Evolutionary conservation across 2,113 vertebrate species (phyloP).

Genomic region (Girardinichthys multiradiatus): DNA sequence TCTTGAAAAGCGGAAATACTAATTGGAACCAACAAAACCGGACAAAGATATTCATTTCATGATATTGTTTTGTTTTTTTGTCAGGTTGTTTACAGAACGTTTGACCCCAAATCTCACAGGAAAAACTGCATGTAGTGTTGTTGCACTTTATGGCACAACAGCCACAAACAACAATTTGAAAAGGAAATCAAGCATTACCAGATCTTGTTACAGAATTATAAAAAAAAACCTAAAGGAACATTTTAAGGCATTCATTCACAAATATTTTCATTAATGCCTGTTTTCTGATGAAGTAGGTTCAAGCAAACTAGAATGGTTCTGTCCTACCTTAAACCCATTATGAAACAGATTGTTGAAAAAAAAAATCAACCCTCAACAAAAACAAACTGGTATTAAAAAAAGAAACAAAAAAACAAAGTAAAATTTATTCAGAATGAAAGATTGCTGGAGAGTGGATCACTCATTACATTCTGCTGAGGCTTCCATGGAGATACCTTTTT

Average conservation of each 20-base stretch:
- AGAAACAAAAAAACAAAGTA: neutral
- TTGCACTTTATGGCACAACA: no score
- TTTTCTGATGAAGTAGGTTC: neutral
- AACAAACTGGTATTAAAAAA: neutral
- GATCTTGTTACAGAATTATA: no score
- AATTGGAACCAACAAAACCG: neutral
- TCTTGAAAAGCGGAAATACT: neutral
- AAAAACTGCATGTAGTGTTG: neutral
- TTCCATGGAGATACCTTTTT: neutral
- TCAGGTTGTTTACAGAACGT: neutral
- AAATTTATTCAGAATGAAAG: neutral
- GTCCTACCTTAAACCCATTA: neutral
- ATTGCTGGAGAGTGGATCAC: neutral
- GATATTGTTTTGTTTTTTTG: neutral
- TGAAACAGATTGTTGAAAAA: neutral
- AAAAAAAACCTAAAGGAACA: no score
- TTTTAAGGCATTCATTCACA: neutral
- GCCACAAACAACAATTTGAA: no score
- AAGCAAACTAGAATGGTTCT: neutral
- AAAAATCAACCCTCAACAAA: neutral
- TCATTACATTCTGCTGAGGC: neutral
- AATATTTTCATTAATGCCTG: neutral
- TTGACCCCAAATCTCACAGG: neutral
- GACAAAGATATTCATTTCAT: neutral
- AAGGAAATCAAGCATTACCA: no score